Percentiles rank a stretch among this genome's conserved stretches.
Conservation (phyloP, 2,888 invertebrate species). For the Tillus elongatus region DNA sequence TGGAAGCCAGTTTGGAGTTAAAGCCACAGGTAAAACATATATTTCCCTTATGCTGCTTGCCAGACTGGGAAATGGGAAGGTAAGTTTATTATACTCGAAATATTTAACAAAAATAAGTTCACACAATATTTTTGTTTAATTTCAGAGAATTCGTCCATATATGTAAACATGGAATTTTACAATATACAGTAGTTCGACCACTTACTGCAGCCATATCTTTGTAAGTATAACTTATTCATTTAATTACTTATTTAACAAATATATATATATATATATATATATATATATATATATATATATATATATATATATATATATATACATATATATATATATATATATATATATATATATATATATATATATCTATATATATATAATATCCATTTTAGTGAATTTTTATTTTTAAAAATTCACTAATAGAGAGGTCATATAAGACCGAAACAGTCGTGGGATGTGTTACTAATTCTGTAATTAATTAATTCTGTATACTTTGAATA, state of each 20-base stretch:
- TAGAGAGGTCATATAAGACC: too few species aligned
- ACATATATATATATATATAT: too few species aligned
- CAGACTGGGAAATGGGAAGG: slow-evolving; percentile 92
- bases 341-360: too few species aligned
- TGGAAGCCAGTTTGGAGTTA: slow-evolving; percentile 69
- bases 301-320: too few species aligned
- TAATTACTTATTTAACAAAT: slow-evolving; percentile 4
- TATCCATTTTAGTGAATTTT: too few species aligned
- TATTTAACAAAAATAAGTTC: background rate
- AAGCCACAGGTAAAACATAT: slow-evolving; percentile 83
- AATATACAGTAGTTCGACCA: slow-evolving; percentile 88
- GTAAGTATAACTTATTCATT: slow-evolving; percentile 46
- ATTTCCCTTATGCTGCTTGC: slow-evolving; percentile 83
- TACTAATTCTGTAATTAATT: too few species aligned
- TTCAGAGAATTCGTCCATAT: slow-evolving; percentile 81
- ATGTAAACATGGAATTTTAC: slow-evolving; percentile 93
- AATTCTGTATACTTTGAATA: too few species aligned
- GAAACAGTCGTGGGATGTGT: too few species aligned
- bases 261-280: too few species aligned
- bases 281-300: too few species aligned
- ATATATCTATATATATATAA: too few species aligned
- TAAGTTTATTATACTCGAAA: slow-evolving; percentile 31
- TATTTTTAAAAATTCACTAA: too few species aligned
- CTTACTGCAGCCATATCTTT: slow-evolving; percentile 83
- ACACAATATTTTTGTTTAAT: slow-evolving; percentile 22